Percentiles rank a stretch among this genome's conserved stretches.
phyloP scores from a whole-genome alignment of 1,140 invertebrate genomes.

The Scaptodrosophila lebanonensis region DNA sequence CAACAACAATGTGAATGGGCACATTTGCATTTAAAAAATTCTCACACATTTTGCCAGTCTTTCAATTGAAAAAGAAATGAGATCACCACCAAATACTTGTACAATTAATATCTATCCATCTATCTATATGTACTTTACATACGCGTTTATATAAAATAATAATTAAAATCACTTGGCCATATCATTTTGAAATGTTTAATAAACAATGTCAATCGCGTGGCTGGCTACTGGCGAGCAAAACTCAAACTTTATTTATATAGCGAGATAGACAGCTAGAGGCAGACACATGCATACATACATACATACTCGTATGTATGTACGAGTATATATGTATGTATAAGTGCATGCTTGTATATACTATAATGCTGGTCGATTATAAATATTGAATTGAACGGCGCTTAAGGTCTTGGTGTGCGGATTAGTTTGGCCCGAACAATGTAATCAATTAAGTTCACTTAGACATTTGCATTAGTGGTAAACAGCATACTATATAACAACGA shows the following conservation, averaged over 20 bases:
- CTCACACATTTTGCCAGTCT: conserved; percentile 41
- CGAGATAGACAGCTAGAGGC: too few relatives aligned
- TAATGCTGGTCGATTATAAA: conserved; percentile 8
- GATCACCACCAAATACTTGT: conserved; percentile 37
- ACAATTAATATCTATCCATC: too few relatives aligned
- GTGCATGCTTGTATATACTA: too few relatives aligned
- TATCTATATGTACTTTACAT: too few relatives aligned
- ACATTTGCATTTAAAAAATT: too few relatives aligned
- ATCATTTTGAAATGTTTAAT: conserved; percentile 67
- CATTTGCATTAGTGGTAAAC: too few relatives aligned
- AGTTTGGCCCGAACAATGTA: conserved; percentile 46
- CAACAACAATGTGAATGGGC: too few relatives aligned
- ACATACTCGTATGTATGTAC: too few relatives aligned
- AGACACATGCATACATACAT: too few relatives aligned
- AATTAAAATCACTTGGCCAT: conserved; percentile 69
- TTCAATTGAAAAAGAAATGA: conserved; percentile 66
- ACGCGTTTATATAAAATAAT: conserved; percentile 53
- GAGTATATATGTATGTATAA: not conserved
- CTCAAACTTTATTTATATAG: not conserved
- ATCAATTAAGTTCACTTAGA: too few relatives aligned
- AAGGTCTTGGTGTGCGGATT: conserved; percentile 53
- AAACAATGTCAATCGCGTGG: conserved; percentile 46
- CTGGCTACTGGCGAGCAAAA: conserved; percentile 18
- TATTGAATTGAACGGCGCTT: conserved; percentile 24
- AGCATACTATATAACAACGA: too few relatives aligned